Evolutionary conservation across 2,888 invertebrate genomes (phyloP).

Genomic region (Callyntrura guangdongensis): DNA sequence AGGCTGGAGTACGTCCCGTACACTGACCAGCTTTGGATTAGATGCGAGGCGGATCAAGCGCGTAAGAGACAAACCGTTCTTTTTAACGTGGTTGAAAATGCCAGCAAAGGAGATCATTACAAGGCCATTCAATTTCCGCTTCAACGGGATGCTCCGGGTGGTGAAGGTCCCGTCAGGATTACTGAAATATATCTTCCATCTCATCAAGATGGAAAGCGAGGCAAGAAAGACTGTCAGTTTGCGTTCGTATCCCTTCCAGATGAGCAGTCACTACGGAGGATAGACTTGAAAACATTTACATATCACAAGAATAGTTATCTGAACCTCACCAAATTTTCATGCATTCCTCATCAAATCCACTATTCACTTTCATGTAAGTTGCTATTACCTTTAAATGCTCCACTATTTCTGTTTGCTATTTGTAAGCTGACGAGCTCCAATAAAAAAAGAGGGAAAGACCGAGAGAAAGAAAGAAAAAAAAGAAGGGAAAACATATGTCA

Average conservation of each 20-base stretch:
- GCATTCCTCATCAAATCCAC: constrained; percentile 75
- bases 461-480: constrained; percentile 30
- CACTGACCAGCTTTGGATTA: constrained; percentile 75
- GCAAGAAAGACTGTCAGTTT: constrained; percentile 71
- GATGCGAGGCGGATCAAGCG: constrained; percentile 48
- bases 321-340: constrained; percentile 73
- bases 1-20: constrained; percentile 63
- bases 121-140: constrained; percentile 78
- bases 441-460: background rate
- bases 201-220: constrained; percentile 73
- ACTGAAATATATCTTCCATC: constrained; percentile 71
- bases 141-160: constrained; percentile 54
- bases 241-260: constrained; percentile 63
- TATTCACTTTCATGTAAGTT: constrained; percentile 76
- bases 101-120: constrained; percentile 66
- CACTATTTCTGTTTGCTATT: constrained; percentile 14
- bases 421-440: background rate
- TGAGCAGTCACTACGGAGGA: constrained; percentile 63
- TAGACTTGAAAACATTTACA: constrained; percentile 76
- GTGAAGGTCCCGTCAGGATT: constrained; percentile 68
- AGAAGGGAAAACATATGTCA: constrained; percentile 52
- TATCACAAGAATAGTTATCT: constrained; percentile 67
- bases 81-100: constrained; percentile 73
- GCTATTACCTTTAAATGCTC: background rate
- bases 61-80: constrained; percentile 41